A percentile compares a stretch with the other conserved stretches of the same genome.
These are phyloP conservation scores for Petrocephalus sullivani DNA, from an alignment of 2,797 vertebrate genomes.

Conservation along the genomic window DNA sequence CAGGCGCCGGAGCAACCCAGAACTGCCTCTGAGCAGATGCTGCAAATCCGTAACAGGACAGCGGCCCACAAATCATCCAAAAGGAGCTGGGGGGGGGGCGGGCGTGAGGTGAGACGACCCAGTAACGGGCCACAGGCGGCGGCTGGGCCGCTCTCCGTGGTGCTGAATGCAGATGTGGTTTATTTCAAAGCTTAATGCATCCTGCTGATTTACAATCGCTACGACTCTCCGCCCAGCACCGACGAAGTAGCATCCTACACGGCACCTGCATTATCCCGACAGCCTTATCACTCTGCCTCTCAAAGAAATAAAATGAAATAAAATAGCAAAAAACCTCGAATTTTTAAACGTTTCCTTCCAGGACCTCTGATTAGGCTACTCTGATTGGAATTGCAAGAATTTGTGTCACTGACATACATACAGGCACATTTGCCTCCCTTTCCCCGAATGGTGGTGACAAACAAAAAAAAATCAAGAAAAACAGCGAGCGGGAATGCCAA, in stretches of 20 bases:
- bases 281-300: not conserved
- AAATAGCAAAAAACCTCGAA: not conserved
- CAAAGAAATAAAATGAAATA: not conserved
- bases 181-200: constrained; percentile 3
- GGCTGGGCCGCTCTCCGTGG: not conserved
- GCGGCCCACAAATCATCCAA: constrained; percentile 13
- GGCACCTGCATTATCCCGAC: not conserved
- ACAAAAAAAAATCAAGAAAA: not conserved
- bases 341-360: not conserved
- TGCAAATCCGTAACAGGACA: not conserved
- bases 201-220: constrained; percentile 24
- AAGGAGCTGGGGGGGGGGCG: not conserved
- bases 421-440: not conserved
- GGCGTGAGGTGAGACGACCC: not conserved
- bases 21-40: not conserved
- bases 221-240: not conserved
- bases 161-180: constrained; percentile 18
- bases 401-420: not conserved
- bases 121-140: not conserved
- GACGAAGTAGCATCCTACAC: not conserved
- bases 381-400: not conserved
- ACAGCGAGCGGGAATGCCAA: not conserved
- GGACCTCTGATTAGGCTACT: not conserved
- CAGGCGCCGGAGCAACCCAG: not conserved
- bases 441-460: not conserved